Conservation (phyloP, 2,113 vertebrate species). For the Ia io region DNA sequence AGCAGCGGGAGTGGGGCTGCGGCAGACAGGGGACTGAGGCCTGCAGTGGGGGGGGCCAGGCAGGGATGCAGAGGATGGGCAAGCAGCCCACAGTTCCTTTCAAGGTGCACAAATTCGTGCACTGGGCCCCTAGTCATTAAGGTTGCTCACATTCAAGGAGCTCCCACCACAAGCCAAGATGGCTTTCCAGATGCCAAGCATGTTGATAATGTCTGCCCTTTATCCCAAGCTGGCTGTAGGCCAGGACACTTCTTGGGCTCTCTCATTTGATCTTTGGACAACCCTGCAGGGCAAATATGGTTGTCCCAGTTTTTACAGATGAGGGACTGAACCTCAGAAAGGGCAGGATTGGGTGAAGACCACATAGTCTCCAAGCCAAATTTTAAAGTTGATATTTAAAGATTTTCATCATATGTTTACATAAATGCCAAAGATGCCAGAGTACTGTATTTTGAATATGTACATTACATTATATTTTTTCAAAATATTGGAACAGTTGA, state of each 20-base stretch:
- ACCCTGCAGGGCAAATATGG: not conserved
- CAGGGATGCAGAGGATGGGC: no score
- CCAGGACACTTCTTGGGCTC: slow-evolving; percentile 29
- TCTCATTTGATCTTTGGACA: slow-evolving; percentile 29
- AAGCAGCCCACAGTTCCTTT: no score
- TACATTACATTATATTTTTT: not conserved
- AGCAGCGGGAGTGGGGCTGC: no score
- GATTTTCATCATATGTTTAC: not conserved
- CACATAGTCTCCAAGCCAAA: not conserved
- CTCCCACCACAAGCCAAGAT: not conserved
- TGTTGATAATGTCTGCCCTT: not conserved
- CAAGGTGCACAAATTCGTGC: no score
- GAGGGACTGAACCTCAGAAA: not conserved
- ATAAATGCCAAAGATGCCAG: not conserved
- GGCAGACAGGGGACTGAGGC: no score
- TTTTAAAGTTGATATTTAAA: slow-evolving; percentile 18
- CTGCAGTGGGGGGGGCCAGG: no score
- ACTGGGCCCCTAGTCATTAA: not conserved
- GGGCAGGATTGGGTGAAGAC: not conserved
- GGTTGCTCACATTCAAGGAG: not conserved
- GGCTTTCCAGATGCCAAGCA: slow-evolving; percentile 30
- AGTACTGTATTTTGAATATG: not conserved
- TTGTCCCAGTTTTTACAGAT: slow-evolving; percentile 21
- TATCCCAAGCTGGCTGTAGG: not conserved
- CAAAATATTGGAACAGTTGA: not conserved